Evolutionary conservation across 2,797 vertebrate species (phyloP), one percentile per base, ranked within the genome.

Genomic region (Petrocephalus schoutedeni): DNA sequence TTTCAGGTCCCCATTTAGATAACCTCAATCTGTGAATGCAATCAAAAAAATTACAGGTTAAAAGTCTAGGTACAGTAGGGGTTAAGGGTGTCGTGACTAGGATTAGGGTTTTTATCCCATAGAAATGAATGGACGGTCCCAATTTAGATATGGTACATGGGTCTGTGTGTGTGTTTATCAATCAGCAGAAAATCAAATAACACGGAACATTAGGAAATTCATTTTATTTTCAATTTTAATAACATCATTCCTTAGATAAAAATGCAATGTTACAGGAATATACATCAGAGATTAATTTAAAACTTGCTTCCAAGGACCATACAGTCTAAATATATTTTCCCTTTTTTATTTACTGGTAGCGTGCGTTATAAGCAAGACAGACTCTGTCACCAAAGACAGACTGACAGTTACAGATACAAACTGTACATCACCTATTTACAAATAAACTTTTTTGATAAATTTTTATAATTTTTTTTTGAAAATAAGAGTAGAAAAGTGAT

Each of bases 201-300:
- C 86, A 88, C 64, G 36, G 77, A 89, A 90, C 91, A 94, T 93
- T 96, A 96, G 93, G 94, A 96, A 96, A 96, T 96, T 95, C 94
- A 95, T 97, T 99, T 99, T 99, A 98, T 99, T 99, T 97, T 96
- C 97, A 98, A 97, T 97, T 98, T 98, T 96, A 98, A 98, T 98
- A 99, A 99, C 98, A 99, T 99, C 97, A 99, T 98, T 99, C 97
- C 98, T 97, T 97, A 97, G 97, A 97, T 99, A 99, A 99, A 99
- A 99, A 99, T 98, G 98, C 98, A 98, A 98, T 99, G 97, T 98
- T 99, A 99, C 98, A 99, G 97, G 97, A 98, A 99, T 99, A 99
- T 99, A 99, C 98, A 99, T 97, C 96, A 97, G 97, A 98, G 97
- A 96, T 98, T 97, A 96, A 97, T 97, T 97, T 97, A 96, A 97